phyloP scores from a whole-genome alignment of 2,113 vertebrate genomes.

The Progne subis region DNA sequence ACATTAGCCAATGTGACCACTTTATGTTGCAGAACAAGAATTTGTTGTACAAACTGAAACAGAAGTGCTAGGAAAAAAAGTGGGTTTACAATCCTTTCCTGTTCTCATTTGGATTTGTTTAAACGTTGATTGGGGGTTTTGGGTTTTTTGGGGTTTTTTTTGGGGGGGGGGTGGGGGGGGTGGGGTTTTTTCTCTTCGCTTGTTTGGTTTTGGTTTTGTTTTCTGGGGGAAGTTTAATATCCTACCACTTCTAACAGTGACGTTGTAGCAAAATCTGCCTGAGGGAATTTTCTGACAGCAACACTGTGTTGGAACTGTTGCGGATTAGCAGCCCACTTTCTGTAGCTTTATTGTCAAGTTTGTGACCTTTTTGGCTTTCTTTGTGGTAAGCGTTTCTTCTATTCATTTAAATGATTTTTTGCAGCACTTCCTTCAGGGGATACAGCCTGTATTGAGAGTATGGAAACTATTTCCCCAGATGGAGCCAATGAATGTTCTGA shows the following conservation, averaged over 20 bases:
- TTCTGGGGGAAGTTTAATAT: not conserved
- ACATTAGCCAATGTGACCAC: not conserved
- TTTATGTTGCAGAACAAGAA: not conserved
- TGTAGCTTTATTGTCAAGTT: not conserved
- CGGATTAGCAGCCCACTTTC: not conserved
- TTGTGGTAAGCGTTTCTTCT: not conserved
- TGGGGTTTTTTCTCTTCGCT: not conserved
- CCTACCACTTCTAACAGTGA: not conserved
- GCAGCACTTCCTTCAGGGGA: not conserved
- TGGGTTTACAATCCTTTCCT: not conserved
- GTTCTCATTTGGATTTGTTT: not conserved
- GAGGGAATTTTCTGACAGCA: not conserved
- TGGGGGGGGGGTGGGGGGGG: not conserved
- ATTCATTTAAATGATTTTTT: not conserved
- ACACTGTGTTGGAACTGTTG: not conserved
- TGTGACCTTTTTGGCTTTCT: not conserved
- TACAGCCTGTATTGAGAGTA: not conserved
- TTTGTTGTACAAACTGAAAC: accelerated
- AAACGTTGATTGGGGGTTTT: not conserved
- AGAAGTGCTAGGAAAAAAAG: not conserved
- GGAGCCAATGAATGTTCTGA: constrained; percentile 49
- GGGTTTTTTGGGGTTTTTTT: not conserved
- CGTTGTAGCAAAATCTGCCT: not conserved
- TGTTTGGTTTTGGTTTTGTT: not conserved
- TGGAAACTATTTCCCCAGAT: constrained; percentile 57